Evolutionary conservation across 2,797 vertebrate genomes (phyloP).

Genomic region (Sebastes hubbsi): DNA sequence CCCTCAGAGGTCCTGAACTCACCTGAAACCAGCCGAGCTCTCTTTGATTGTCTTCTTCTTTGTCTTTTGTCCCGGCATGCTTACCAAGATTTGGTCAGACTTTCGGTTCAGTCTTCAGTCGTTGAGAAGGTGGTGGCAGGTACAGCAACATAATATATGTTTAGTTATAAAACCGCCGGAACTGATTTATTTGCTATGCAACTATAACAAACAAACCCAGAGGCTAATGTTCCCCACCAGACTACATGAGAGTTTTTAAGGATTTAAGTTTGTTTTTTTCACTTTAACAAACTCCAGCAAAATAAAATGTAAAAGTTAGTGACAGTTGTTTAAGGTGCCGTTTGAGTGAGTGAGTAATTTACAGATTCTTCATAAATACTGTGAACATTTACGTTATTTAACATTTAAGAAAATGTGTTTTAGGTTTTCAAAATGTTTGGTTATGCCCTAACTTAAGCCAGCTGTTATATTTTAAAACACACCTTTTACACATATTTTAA

Average conservation of each 20-base stretch:
- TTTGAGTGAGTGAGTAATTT: background rate
- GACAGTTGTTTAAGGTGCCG: background rate
- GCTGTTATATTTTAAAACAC: background rate
- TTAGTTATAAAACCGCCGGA: background rate
- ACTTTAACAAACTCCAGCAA: background rate
- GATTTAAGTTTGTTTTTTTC: background rate
- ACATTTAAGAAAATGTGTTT: background rate
- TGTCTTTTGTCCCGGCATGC: conserved; percentile 40
- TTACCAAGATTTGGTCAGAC: conserved; percentile 54
- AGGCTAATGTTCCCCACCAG: background rate
- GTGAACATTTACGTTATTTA: background rate
- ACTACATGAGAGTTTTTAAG: background rate
- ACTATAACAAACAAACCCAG: too few species aligned
- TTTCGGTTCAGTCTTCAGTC: conserved; percentile 38
- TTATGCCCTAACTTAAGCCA: background rate
- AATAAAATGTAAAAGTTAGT: background rate
- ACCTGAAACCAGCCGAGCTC: conserved; percentile 14
- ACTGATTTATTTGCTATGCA: background rate
- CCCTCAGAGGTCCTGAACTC: background rate
- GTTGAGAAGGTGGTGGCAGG: conserved; percentile 63
- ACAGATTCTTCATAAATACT: background rate
- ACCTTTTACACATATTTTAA: background rate
- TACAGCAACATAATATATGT: conserved; percentile 6
- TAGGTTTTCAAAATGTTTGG: background rate
- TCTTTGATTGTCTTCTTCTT: background rate